These are phyloP conservation scores for Falco berigora DNA, from an alignment of 2,797 vertebrate genomes.

Conservation along the genomic window DNA sequence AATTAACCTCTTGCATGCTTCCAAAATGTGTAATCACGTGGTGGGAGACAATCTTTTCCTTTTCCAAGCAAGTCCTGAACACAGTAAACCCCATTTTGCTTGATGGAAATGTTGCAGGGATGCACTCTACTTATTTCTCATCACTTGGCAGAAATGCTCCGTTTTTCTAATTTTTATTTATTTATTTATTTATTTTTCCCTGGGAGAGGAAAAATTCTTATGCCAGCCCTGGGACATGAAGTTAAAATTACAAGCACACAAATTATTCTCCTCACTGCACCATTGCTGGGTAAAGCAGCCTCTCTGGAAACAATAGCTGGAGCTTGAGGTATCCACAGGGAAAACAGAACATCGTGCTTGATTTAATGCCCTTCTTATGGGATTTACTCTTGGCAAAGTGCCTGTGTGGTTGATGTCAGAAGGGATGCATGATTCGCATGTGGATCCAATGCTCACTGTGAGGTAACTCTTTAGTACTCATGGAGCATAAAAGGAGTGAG, in stretches of 20 bases:
- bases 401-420: neutral
- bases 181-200: neutral
- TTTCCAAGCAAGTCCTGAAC: neutral
- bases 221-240: neutral
- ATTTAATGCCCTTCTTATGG: constrained; percentile 12
- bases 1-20: neutral
- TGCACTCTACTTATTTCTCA: neutral
- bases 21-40: neutral
- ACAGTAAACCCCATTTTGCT: neutral
- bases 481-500: neutral
- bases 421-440: neutral
- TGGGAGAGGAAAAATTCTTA: neutral
- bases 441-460: neutral
- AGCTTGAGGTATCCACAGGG: neutral
- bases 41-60: neutral
- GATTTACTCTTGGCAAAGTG: constrained; percentile 28
- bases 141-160: neutral
- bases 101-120: neutral
- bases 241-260: neutral
- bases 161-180: neutral
- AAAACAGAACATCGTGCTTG: neutral
- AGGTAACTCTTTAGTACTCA: neutral
- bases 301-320: neutral
- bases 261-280: neutral
- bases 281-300: neutral